Evolutionary conservation across 2,797 vertebrate species (phyloP).

Genomic region (Myotis myotis): DNA sequence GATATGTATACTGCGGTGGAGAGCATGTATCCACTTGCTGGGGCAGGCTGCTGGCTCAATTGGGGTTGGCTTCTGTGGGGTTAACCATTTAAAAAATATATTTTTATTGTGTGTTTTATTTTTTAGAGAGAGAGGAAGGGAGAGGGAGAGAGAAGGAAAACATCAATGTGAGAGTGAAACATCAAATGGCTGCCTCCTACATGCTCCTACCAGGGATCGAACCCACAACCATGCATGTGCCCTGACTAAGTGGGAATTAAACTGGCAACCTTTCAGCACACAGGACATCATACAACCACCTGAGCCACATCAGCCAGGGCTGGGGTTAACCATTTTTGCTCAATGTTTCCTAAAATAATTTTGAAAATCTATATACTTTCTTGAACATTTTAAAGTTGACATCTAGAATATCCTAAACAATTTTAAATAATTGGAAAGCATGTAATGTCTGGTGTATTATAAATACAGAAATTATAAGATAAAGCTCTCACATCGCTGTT

Average conservation of each 20-base stretch:
- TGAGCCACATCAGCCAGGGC: too few relatives aligned
- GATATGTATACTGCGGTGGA: background rate
- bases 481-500: constrained; percentile 35
- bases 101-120: too few relatives aligned
- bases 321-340: background rate
- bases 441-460: background rate
- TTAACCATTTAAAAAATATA: background rate
- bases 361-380: background rate
- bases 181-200: too few relatives aligned
- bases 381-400: constrained; percentile 28
- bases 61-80: background rate
- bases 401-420: constrained; percentile 32
- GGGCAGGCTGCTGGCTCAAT: background rate
- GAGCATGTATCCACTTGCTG: background rate
- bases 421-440: constrained; percentile 40
- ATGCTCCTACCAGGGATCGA: too few relatives aligned
- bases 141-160: too few relatives aligned
- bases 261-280: too few relatives aligned
- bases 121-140: too few relatives aligned
- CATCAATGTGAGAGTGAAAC: too few relatives aligned
- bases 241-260: too few relatives aligned
- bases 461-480: constrained; percentile 43
- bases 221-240: too few relatives aligned
- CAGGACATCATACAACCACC: too few relatives aligned
- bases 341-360: background rate